These are phyloP conservation scores for Drosophila murphyi DNA, from an alignment of 1,140 invertebrate species.

Conservation along the genomic window DNA sequence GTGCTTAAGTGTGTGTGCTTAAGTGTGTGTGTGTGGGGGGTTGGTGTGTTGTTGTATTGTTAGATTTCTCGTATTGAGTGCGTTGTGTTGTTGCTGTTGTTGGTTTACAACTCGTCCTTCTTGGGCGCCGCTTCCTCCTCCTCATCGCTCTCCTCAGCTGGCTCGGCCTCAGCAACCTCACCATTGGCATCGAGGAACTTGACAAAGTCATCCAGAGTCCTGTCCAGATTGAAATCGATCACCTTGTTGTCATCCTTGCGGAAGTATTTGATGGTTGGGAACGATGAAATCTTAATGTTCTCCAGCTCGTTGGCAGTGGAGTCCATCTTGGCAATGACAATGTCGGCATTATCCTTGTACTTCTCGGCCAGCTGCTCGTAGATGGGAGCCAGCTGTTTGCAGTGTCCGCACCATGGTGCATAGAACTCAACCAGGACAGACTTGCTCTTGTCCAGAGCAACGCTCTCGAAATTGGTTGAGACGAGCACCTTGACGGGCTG, in stretches of 20 bases:
- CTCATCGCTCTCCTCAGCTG: slow-evolving; percentile 66
- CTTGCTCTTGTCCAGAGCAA: slow-evolving; percentile 95
- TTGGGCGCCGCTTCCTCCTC: slow-evolving; percentile 76
- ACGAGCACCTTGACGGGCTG: slow-evolving; percentile 97
- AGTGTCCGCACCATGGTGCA: slow-evolving; percentile 98
- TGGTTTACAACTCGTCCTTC: slow-evolving; percentile 82
- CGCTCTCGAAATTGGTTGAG: slow-evolving; percentile 97
- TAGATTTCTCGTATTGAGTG: background rate
- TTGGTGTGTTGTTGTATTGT: slow-evolving; percentile 21
- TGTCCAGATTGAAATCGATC: slow-evolving; percentile 97
- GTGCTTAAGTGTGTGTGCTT: slow-evolving; percentile 45
- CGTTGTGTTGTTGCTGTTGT: slow-evolving; percentile 1
- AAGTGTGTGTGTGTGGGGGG: slow-evolving; percentile 22
- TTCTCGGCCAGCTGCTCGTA: slow-evolving; percentile 93
- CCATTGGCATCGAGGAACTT: slow-evolving; percentile 93
- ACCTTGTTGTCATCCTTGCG: slow-evolving; percentile 96
- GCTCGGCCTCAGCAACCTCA: slow-evolving; percentile 69
- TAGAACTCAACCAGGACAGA: slow-evolving; percentile 99
- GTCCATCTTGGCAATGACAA: slow-evolving; percentile 99
- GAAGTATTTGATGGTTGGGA: slow-evolving; percentile 98
- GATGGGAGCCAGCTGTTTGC: slow-evolving; percentile 98
- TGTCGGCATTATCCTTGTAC: slow-evolving; percentile 92
- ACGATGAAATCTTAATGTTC: slow-evolving; percentile 96
- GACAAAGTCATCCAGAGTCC: slow-evolving; percentile 96
- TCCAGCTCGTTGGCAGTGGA: slow-evolving; percentile 98